Conservation (phyloP, 2,797 vertebrate species). For the Staurois parvus region DNA sequence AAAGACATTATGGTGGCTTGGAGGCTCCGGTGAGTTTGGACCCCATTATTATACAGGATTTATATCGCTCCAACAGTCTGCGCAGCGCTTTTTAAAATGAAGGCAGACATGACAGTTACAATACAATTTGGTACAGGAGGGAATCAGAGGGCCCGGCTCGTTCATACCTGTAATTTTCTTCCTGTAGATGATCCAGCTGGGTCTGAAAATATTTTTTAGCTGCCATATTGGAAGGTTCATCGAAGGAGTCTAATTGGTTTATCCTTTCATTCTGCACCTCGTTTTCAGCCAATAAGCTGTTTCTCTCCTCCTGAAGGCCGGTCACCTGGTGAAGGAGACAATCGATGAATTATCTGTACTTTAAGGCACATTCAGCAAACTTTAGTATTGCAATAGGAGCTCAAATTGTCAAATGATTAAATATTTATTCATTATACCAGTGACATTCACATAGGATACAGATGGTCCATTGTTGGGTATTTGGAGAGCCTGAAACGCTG, state of each 20-base stretch:
- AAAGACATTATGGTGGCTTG: no score
- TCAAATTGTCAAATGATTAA: no score
- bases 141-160: no score
- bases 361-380: background rate
- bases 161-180: conserved; percentile 94
- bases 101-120: no score
- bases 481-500: no score
- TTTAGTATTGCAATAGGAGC: background rate
- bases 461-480: no score
- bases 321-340: conserved; percentile 82
- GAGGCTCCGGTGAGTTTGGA: background rate
- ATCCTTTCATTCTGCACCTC: conserved; percentile 91
- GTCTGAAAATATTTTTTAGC: conserved; percentile 91
- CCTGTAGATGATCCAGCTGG: conserved; percentile 91
- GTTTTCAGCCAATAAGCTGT: conserved; percentile 92
- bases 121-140: no score
- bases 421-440: no score
- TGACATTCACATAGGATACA: no score
- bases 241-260: conserved; percentile 92
- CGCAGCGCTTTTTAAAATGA: no score
- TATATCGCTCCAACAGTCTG: no score
- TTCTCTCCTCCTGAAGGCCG: conserved; percentile 92
- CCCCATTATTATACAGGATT: background rate
- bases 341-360: background rate
- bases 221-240: conserved; percentile 88